Base-by-base conservation (phyloP, 2,888 invertebrate species). In the Parascotia fuliginaria region DNA sequence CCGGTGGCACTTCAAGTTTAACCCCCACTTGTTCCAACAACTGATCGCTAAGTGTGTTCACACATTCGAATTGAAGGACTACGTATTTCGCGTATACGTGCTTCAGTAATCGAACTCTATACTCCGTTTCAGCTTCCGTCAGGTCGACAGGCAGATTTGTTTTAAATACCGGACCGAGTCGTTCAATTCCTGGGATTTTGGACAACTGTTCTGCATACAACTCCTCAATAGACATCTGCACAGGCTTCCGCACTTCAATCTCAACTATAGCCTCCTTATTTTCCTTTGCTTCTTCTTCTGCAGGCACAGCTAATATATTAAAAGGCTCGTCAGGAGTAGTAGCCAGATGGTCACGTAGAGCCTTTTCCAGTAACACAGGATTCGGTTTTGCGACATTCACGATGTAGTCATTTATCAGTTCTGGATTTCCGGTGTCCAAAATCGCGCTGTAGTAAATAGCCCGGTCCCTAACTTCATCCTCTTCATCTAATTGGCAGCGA, bases 61-160 rank as follows among this genome's bases (percentile, higher is more conserved):
- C 94, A 79, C 98, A 98, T 86, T 99, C 98, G 81, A 99, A 99
- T 93, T 98, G 98, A 46, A 99, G 92, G 9, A 99, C 95, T 5
- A 99, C 92, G 82, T 98, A 97, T 34, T 96, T 93, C 0, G 94
- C 93, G 81, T 96, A 99, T 33, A 97, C 95, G 77, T 99, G 99
- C 77, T 99, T 99, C 44, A 98, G 93, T 78, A 99, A 96, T 54
- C 96, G 94, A 5, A 99, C 98, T 36, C 88, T 73, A 83, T 99
- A 99, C 83, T 99, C 99, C 0, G 99, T 99, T 92, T 99, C 99
- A 0, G 98, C 96, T 90, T 99, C 99, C 0, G 99, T 99, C 43
- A 99, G 93, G 75, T 98, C 98, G 9, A 97, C 93, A 0, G 97
- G 95, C 13, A 94, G 87, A 0, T 97, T 96, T 0, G 97, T 97